Conservation (phyloP, 2,888 invertebrate genomes). For the Rotaria sp. region DNA sequence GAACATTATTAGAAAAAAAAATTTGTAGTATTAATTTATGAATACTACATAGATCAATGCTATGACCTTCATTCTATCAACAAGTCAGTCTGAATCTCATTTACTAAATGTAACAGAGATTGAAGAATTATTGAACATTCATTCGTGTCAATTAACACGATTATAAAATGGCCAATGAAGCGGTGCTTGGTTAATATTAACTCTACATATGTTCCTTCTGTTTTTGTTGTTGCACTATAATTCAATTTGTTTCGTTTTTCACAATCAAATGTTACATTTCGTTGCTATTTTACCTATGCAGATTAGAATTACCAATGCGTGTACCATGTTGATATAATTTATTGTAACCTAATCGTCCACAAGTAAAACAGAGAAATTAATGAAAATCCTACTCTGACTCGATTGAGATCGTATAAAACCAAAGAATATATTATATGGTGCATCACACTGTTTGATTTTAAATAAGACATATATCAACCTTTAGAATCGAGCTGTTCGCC, state of each 20-base stretch:
- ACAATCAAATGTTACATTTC: neutral
- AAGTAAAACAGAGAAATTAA: neutral
- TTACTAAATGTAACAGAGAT: too few species aligned
- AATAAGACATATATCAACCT: neutral
- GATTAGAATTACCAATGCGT: neutral
- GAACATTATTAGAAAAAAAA: too few species aligned
- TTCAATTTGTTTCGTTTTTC: neutral
- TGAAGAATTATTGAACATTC: neutral
- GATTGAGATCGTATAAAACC: neutral
- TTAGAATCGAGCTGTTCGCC: neutral
- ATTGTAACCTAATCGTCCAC: neutral
- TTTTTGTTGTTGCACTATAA: neutral
- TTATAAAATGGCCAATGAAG: neutral
- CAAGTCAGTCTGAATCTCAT: too few species aligned
- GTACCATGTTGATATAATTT: neutral
- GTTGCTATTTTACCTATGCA: neutral
- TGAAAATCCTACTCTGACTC: neutral
- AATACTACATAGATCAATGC: too few species aligned
- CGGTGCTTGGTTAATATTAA: neutral
- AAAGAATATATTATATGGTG: neutral
- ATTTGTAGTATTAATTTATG: too few species aligned
- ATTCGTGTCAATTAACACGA: neutral
- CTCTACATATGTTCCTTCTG: neutral
- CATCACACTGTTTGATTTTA: neutral
- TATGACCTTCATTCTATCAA: too few species aligned